phyloP scores from a whole-genome alignment of 1,140 invertebrate species.

The Drosophila jambulina region DNA sequence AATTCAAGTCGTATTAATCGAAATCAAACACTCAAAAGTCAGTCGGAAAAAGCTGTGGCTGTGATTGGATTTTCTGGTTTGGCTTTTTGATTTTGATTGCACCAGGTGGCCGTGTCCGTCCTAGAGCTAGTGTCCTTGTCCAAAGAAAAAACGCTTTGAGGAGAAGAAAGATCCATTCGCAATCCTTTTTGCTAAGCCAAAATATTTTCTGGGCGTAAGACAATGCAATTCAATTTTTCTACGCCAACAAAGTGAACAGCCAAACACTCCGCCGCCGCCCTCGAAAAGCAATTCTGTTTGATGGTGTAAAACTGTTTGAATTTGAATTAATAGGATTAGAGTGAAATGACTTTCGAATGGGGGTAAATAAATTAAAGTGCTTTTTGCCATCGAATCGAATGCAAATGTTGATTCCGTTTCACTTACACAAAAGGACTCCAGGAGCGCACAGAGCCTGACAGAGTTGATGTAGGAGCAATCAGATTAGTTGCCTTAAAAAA shows the following conservation, averaged over 20 bases:
- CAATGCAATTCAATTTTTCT: conserved; percentile 68
- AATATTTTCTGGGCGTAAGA: conserved; percentile 71
- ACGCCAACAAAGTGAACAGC: conserved; percentile 68
- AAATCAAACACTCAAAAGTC: conserved; percentile 72
- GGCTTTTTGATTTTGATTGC: conserved; percentile 60
- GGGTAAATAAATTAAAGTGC: conserved; percentile 80
- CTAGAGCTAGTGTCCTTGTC: background rate
- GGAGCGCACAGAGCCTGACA: conserved; percentile 18
- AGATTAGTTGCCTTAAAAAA: conserved; percentile 79
- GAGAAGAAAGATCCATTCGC: conserved; percentile 32
- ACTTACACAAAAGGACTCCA: conserved; percentile 18
- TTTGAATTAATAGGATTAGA: conserved; percentile 81
- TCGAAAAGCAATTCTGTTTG: conserved; percentile 54
- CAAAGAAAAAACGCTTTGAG: conserved; percentile 29
- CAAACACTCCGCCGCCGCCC: conserved; percentile 1
- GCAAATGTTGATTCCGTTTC: conserved; percentile 73
- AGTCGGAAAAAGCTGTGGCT: conserved; percentile 15
- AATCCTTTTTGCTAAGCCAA: conserved; percentile 51
- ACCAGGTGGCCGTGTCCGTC: conserved; percentile 21
- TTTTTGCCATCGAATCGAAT: conserved; percentile 80
- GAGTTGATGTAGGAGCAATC: conserved; percentile 79
- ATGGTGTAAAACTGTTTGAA: conserved; percentile 54
- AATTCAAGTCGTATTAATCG: conserved; percentile 56
- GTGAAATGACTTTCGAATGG: conserved; percentile 63
- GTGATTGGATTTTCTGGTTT: conserved; percentile 42